Evolutionary conservation across 2,888 invertebrate genomes (phyloP), one percentile per base, ranked within the genome.

Genomic region (Trichogramma evanescens): DNA sequence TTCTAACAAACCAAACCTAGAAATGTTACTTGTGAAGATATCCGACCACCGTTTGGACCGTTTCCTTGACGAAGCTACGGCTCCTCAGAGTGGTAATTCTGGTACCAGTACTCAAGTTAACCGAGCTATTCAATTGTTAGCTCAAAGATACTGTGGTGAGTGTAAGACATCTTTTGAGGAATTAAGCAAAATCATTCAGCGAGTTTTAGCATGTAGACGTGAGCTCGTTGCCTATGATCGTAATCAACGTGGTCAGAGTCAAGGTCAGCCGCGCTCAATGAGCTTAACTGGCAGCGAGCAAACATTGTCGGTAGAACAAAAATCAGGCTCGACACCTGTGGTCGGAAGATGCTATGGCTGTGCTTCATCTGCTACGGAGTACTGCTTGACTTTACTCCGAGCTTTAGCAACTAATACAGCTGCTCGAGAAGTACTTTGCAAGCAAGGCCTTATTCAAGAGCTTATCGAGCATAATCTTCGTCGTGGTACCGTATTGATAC

Each of bases 131-230:
- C 96, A 97, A 75, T 86, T 93, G 67, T 82, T 97, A 48, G 96
- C 96, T 3, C 94, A 95, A 77, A 92, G 93, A 74, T 97, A 97
- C 79, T 95, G 95, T 76, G 89, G 88, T 52, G 97, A 98, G 71
- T 96, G 95, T 75, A 93, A 93, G 76, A 88, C 89, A 5, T 91
- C 94, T 6, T 97, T 96, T 77, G 97, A 97, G 73, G 97, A 97
- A 74, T 83, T 98, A 2, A 95, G 89, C 72, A 90, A 90, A 79
- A 89, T 90, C 65, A 90, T 90, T 67, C 89, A 95, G 82, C 89
- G 92, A 74, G 95, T 96, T 38, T 81, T 95, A 66, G 95, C 96
- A 0, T 95, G 94, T 74, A 83, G 92, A 39, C 88, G 91, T 70
- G 95, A 96, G 75, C 80, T 97, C 48, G 91, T 96, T 6, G 89